Evolutionary conservation across 2,113 vertebrate genomes (phyloP).

Genomic region (Tragelaphus buxtoni): DNA sequence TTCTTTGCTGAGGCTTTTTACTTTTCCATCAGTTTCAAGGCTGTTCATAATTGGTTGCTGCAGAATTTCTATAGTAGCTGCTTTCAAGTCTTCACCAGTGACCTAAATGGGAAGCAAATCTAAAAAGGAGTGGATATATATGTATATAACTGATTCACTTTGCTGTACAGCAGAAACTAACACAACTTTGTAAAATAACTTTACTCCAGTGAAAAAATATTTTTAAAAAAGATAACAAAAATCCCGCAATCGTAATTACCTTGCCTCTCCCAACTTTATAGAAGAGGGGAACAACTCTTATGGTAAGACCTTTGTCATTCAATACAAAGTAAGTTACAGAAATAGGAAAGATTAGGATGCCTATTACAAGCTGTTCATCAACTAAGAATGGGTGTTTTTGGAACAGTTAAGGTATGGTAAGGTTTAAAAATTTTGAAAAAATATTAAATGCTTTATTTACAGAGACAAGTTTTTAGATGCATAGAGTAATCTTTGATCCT

Average conservation of each 20-base stretch:
- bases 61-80: background rate
- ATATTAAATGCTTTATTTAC: conserved; percentile 31
- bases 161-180: background rate
- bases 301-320: conserved; percentile 27
- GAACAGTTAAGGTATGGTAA: conserved; percentile 7
- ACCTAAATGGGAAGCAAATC: background rate
- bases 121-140: background rate
- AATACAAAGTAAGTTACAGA: background rate
- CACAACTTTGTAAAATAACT: background rate
- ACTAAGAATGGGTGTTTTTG: conserved; percentile 31
- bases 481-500: conserved; percentile 52
- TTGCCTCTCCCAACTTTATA: background rate
- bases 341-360: conserved; percentile 40
- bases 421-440: background rate
- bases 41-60: background rate
- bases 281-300: background rate
- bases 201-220: background rate
- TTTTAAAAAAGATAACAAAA: background rate
- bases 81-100: background rate
- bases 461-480: conserved; percentile 22
- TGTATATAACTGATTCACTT: background rate
- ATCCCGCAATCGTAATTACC: background rate
- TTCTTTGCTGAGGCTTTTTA: background rate
- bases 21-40: background rate
- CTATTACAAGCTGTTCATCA: conserved; percentile 5